Conservation (phyloP, 2,888 invertebrate species). For the Dinocampus coccinellae region DNA sequence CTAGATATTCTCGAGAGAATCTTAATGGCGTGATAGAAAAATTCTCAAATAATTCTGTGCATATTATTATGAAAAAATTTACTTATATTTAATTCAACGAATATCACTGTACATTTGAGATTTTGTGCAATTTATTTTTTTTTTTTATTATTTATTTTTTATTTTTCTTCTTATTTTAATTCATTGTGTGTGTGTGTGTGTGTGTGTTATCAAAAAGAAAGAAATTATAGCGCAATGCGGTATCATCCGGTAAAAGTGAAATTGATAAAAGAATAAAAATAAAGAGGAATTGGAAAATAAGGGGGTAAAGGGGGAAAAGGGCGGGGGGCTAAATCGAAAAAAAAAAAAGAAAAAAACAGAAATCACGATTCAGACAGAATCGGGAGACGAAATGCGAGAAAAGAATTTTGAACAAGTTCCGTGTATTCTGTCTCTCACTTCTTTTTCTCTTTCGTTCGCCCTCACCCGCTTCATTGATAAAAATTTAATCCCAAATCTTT, state of each 20-base stretch:
- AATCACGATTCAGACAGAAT: not conserved
- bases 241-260: not conserved
- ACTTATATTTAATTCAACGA: not conserved
- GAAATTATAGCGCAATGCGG: constrained; percentile 6
- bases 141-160: not conserved
- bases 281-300: not conserved
- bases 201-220: not conserved
- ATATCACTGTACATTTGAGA: not conserved
- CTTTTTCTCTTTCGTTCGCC: not conserved
- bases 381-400: not conserved
- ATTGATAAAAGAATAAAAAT: not conserved
- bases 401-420: constrained; percentile 5
- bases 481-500: not conserved
- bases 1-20: not conserved
- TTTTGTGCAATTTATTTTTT: not conserved
- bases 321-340: too few relatives aligned
- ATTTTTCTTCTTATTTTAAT: too few relatives aligned
- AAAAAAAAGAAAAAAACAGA: not conserved
- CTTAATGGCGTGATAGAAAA: not conserved
- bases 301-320: too few relatives aligned
- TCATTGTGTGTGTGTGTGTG: too few relatives aligned
- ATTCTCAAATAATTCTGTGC: not conserved
- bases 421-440: not conserved
- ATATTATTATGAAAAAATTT: not conserved
- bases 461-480: not conserved